Conservation (phyloP, 2,797 vertebrate species). For the Sandelia bainsii region DNA sequence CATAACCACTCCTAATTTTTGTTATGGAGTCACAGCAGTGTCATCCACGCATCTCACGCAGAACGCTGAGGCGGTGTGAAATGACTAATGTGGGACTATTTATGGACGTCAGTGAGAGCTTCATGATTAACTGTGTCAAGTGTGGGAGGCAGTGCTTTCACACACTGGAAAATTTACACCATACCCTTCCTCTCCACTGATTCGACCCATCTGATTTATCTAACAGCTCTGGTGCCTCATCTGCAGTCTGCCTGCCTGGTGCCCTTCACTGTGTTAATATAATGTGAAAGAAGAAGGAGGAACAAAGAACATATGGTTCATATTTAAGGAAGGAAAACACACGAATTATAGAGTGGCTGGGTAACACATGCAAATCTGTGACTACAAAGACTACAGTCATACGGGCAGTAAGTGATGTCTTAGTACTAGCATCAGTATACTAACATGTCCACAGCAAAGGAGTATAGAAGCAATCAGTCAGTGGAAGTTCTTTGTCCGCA, state of each 20-base stretch:
- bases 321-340: constrained; percentile 17
- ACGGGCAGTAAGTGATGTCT: neutral
- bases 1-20: constrained; percentile 34
- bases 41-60: constrained; percentile 50
- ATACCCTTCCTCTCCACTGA: constrained; percentile 47
- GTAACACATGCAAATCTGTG: constrained; percentile 2
- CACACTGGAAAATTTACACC: constrained; percentile 52
- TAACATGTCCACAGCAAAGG: neutral
- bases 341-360: constrained; percentile 8
- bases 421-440: neutral
- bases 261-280: constrained; percentile 40
- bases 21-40: constrained; percentile 38
- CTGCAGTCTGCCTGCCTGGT: constrained; percentile 25
- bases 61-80: constrained; percentile 53
- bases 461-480: too few relatives aligned
- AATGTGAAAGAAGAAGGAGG: constrained; percentile 13
- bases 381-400: neutral
- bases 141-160: constrained; percentile 68
- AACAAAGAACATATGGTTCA: constrained; percentile 32
- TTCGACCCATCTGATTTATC: constrained; percentile 58
- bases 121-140: constrained; percentile 72
- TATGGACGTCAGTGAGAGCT: constrained; percentile 60
- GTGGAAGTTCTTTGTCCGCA: too few relatives aligned
- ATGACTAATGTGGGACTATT: constrained; percentile 71
- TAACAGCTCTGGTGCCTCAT: constrained; percentile 42